Base-by-base conservation (phyloP, 2,113 vertebrate genomes). In the Stegostoma tigrinum region DNA sequence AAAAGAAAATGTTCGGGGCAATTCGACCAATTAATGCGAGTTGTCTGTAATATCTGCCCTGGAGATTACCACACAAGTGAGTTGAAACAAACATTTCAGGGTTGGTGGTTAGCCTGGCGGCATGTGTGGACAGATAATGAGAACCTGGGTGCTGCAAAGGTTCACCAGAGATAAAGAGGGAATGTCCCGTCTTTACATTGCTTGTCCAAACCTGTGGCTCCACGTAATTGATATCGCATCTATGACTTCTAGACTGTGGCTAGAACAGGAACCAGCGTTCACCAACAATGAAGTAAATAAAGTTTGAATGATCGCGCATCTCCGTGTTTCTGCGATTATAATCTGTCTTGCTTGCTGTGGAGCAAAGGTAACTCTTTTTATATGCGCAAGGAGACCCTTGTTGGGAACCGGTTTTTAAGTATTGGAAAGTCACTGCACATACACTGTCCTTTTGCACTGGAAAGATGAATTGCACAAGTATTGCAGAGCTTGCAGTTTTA, bases 391-490 rank as follows among this genome's bases (percentile, higher is more conserved):
- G 89, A 34, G 0, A 64, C n/a, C 38, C 61, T 48, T 66, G 17
- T 23, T 91, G 89, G 34, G 15, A 66, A 61, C 87, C 30, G 61
- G 24, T 21, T n/a, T 15, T 93, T 5, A 38, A 66, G 2, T 21
- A 66, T 66, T n/a, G 89, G 19, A 17, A 12, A 66, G 15, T 34
- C 89, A 34, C n/a, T 64, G 52, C 27, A 90, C 30, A 90, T 61
- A 64, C 30, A n/a, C 64, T 45, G 93, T 72, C 66, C 66, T 30
- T 90, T 68, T 94, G 68, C 42, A 70, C 38, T 34, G 34, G 67
- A 72, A 72, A 75, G 94, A 75, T 72, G 94, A 72, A 95, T 72
- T 95, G 93, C 93, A 48, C 42, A 95, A 52, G 72, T 72, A 95
- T 52, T 95, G 67, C 38, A 72, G 68, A 52, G 42, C 94, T 48